Evolutionary conservation across 2,888 invertebrate species (phyloP), one percentile per base, ranked within the genome.

Genomic region (Machimus atricapillus): DNA sequence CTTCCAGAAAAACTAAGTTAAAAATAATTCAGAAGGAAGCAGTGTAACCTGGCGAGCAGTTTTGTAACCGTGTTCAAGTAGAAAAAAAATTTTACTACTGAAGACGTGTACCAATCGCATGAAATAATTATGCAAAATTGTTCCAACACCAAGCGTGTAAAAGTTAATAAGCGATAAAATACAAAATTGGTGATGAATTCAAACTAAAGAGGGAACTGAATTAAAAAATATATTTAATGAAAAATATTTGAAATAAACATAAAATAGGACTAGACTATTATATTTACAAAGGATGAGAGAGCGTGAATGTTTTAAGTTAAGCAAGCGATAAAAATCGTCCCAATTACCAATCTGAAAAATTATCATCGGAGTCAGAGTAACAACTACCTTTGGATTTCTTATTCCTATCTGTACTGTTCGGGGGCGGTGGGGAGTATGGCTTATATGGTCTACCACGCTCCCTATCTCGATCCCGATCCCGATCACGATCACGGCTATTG

Each of bases 341-440:
- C 85, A 40, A 43, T 78, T 66, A 86, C 86, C 78, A 78, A 78
- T 86, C 77, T 58, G 77, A 86, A 83, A 66, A 81, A n/a, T 74
- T 52, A 83, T 86, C 87, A 86, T 88, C 88, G 56, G 86, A 86
- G 74, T 78, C 78, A 66, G 34, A 58, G 83, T 87, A 81, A 81
- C 73, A 85, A 87, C 87, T 88, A 88, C 88, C 88, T 88, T 88
- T 88, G 31, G 85, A 86, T 66, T 87, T 88, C 19, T 88, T 87
- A 83, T 85, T 88, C 79, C 88, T 87, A 88, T 87, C 87, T 58
- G 77, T 74, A 81, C 81, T 88, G 73, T 77, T 37, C 76, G 66
- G 79, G 12, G 88, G 79, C 58, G 82, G 85, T 58, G 86, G 86
- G 19, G 86, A 77, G 34, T 58, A 85, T 19, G 87, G 86, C 82